A percentile compares a stretch with the other conserved stretches of the same genome.
Evolutionary conservation across 2,888 invertebrate genomes (phyloP).

Genomic region (Iselma pallidipennis): DNA sequence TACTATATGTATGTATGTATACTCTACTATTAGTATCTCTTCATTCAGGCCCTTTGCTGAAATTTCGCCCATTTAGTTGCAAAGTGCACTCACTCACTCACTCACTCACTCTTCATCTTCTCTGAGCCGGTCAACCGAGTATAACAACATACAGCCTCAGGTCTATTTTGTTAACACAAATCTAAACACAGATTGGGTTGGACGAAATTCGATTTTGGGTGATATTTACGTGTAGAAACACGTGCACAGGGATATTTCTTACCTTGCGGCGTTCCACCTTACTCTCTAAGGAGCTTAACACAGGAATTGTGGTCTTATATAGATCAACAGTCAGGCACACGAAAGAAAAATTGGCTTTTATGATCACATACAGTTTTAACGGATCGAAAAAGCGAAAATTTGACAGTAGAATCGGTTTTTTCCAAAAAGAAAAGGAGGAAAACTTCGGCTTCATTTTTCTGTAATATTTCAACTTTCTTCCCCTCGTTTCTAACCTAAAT

Average conservation of each 20-base stretch:
- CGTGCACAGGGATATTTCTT: constrained; percentile 38
- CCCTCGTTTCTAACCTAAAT: not conserved
- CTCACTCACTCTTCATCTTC: no score
- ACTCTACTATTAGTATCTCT: not conserved
- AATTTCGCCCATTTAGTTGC: no score
- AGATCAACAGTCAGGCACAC: no score
- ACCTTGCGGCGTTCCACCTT: constrained; percentile 21
- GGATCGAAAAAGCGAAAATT: not conserved
- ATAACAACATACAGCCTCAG: constrained; percentile 42
- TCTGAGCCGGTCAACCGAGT: constrained; percentile 41
- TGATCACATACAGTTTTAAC: no score
- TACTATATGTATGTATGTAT: not conserved
- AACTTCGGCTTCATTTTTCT: not conserved
- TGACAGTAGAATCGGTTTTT: not conserved
- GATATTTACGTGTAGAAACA: constrained; percentile 46
- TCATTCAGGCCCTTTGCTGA: no score
- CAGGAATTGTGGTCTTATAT: no score
- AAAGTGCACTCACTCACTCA: not conserved
- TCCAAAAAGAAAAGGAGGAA: not conserved
- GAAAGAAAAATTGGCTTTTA: no score
- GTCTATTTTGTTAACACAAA: constrained; percentile 36
- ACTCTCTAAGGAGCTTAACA: constrained; percentile 31
- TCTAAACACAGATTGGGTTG: constrained; percentile 40
- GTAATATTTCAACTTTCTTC: not conserved
- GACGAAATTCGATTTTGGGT: constrained; percentile 42